A percentile compares a stretch with the other conserved stretches of the same genome.
Conservation (phyloP, 2,888 invertebrate genomes). For the Watsonalla cultraria region DNA sequence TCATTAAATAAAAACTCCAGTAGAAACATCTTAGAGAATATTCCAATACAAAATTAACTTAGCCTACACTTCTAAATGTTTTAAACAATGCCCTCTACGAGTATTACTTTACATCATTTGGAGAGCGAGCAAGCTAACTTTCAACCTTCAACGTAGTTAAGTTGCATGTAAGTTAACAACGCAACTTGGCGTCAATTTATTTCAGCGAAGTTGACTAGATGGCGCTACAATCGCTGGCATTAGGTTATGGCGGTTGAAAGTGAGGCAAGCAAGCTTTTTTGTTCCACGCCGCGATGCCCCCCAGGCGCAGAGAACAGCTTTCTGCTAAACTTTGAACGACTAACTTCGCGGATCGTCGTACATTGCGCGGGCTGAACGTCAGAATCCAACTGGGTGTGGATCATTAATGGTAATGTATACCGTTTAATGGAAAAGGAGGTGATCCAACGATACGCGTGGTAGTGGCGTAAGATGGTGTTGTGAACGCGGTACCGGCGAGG, state of each 20-base stretch:
- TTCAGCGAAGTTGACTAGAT: constrained; percentile 23
- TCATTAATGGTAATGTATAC: constrained; percentile 19
- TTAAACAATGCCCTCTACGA: neutral
- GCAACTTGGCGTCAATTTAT: neutral
- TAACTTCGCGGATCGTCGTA: constrained; percentile 10
- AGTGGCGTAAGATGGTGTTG: constrained; percentile 40
- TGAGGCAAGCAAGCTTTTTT: constrained; percentile 33
- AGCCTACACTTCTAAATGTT: too few relatives aligned
- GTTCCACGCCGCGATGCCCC: constrained; percentile 10
- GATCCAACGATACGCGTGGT: constrained; percentile 6
- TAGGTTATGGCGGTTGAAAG: constrained; percentile 7
- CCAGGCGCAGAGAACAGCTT: constrained; percentile 23
- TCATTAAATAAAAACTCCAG: too few relatives aligned
- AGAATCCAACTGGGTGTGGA: neutral
- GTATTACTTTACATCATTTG: neutral
- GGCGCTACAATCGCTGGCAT: constrained; percentile 23
- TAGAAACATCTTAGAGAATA: too few relatives aligned
- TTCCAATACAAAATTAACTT: too few relatives aligned
- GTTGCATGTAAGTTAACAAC: neutral
- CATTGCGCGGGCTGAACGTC: constrained; percentile 28
- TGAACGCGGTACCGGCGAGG: constrained; percentile 53
- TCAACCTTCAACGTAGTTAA: neutral
- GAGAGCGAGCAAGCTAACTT: neutral
- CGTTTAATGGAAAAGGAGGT: neutral
- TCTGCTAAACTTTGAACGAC: constrained; percentile 1